Base-by-base conservation (phyloP, 2,113 vertebrate species). In the Arothron firmamentum region DNA sequence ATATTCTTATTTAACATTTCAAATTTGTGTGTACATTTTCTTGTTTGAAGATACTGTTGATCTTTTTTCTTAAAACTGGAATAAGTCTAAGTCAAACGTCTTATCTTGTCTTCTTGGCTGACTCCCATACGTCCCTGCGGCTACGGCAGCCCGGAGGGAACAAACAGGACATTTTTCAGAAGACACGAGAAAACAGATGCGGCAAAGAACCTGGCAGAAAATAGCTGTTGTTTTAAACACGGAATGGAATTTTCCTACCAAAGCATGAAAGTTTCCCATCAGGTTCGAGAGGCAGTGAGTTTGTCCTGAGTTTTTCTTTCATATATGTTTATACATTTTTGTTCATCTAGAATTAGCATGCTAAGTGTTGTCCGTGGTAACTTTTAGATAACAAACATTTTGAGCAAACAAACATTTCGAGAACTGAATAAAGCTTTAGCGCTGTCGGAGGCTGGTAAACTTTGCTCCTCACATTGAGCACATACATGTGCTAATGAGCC, bases 281-380 rank as follows among this genome's bases (percentile, higher is more conserved):
- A 90, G 62, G 91, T 84, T 11, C 88, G 91, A 51, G 93, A 94
- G 60, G 90, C 91, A 68, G 94, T 96, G 68, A 93, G 94, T 77
- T 1, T 16, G 49, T 1, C 4, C 5, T 0, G 1, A 2, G 2
- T 1, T 10, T 42, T 17, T 2, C 17, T 49, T 42, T 15, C 6
- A 28, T 5, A 6, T 28, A 5, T 28, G 2, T 28, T 3, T 3
- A 25, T 25, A 3, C 5, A 5, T 25, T 28, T 28, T 28, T 5
- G 25, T 38, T 10, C 2, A 12, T 38, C 4, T 38, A 11, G 2
- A 9, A 38, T 38, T 10, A 12, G 9, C 10, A 2, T 38, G 34
- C 8, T 11, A 9, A 6, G 6, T 34, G 31, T 34, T 11, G 6
- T 18, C 59, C 17, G n/a, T 70, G 28, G 12, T 28, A 34, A 55